A percentile compares a stretch with the other conserved stretches of the same genome.
phyloP scores from a whole-genome alignment of 2,113 vertebrate species.

The Microcebus jonahi region DNA sequence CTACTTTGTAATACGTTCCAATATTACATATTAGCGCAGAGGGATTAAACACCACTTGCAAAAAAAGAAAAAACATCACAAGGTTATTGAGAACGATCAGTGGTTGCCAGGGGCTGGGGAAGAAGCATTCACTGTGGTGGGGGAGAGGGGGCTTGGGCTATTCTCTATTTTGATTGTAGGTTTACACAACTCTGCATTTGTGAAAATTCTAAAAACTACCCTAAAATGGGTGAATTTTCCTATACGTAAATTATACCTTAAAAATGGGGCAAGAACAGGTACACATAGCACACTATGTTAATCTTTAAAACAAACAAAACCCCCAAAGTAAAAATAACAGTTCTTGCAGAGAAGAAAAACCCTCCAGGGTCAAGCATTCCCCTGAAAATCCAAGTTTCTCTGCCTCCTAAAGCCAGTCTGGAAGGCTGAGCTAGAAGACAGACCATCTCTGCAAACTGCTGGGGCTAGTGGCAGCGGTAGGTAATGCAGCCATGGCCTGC shows the following conservation, averaged over 20 bases:
- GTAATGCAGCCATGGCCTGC: background rate
- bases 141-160: background rate
- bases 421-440: background rate
- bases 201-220: background rate
- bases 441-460: background rate
- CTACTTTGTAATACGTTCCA: slow-evolving; percentile 8
- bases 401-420: background rate
- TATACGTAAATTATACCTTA: background rate
- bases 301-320: background rate
- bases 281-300: background rate
- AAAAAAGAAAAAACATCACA: background rate
- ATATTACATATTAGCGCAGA: background rate
- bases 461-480: background rate
- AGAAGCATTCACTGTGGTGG: background rate
- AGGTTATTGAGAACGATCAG: background rate
- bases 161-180: background rate
- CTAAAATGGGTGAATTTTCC: background rate
- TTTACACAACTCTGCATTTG: background rate
- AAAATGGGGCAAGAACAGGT: background rate
- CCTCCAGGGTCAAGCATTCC: background rate
- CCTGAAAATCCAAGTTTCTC: background rate
- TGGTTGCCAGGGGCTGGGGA: background rate
- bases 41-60: background rate
- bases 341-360: background rate
- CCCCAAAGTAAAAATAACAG: no score